Conservation (phyloP, 2,888 invertebrate genomes). For the Autographa pulchrina region DNA sequence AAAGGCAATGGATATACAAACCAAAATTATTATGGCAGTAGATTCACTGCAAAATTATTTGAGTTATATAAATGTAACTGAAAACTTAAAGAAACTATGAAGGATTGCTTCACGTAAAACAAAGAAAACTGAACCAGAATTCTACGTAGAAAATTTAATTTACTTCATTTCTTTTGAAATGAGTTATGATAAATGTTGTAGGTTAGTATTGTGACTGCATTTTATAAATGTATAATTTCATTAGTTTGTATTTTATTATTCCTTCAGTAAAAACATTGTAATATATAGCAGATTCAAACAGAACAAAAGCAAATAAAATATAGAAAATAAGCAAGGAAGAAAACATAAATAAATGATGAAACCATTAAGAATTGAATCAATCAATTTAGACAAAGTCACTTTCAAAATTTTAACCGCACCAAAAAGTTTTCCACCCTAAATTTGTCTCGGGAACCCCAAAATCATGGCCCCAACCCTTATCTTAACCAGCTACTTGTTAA, state of each 20-base stretch:
- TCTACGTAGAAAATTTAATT: conserved; percentile 4
- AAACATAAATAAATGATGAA: background rate
- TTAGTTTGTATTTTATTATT: background rate
- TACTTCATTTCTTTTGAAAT: background rate
- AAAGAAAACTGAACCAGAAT: background rate
- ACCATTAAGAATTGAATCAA: background rate
- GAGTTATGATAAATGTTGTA: conserved; percentile 1
- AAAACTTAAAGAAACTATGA: background rate
- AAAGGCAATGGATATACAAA: background rate
- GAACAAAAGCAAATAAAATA: background rate
- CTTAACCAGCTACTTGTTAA: conserved; percentile 42
- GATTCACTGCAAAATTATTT: background rate
- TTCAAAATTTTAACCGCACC: background rate
- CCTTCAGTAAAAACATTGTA: background rate
- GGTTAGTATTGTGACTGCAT: background rate
- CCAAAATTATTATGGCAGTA: background rate
- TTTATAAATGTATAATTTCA: conserved; percentile 1
- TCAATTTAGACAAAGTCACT: background rate
- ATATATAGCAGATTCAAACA: background rate
- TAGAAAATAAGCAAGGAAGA: background rate
- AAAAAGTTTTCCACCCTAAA: background rate
- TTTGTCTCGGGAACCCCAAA: background rate
- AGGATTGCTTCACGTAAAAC: background rate
- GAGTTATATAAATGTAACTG: background rate
- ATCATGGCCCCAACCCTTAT: conserved; percentile 29